phyloP scores from a whole-genome alignment of 2,113 vertebrate species.

The Thinocorus orbignyianus region DNA sequence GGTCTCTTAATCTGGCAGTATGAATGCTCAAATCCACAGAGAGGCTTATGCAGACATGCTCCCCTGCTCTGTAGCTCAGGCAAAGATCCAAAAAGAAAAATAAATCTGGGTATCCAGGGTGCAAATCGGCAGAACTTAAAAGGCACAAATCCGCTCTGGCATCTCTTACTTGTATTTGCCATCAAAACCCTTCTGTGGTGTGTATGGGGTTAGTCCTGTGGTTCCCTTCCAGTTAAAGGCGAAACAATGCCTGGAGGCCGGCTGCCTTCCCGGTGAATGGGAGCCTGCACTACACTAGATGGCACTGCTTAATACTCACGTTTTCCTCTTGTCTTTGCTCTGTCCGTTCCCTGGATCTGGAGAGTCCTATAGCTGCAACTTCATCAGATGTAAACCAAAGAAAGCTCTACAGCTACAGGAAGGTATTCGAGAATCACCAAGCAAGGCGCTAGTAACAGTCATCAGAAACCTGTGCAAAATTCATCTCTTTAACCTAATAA shows the following conservation, averaged over 20 bases:
- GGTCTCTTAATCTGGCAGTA: slow-evolving; percentile 6
- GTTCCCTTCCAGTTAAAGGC: background rate
- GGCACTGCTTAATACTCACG: slow-evolving; percentile 51
- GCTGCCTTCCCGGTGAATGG: background rate
- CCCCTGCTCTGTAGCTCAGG: background rate
- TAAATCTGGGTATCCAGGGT: background rate
- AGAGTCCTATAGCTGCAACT: background rate
- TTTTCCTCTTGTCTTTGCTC: background rate
- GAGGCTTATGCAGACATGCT: background rate
- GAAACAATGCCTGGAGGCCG: background rate
- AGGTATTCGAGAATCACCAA: rapidly evolving
- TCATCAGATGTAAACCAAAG: background rate
- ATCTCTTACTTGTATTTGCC: background rate
- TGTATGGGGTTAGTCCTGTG: background rate
- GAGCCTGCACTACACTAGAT: slow-evolving; percentile 42
- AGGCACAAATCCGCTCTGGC: background rate
- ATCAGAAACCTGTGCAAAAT: background rate
- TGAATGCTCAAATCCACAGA: background rate
- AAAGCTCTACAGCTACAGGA: background rate
- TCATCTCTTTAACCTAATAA: background rate
- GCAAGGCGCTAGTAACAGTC: background rate
- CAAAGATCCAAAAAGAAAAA: background rate
- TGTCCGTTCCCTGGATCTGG: background rate
- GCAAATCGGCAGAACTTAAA: background rate
- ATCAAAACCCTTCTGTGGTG: background rate